Conservation (phyloP, 2,888 invertebrate genomes). For the Agriopis leucophaearia region DNA sequence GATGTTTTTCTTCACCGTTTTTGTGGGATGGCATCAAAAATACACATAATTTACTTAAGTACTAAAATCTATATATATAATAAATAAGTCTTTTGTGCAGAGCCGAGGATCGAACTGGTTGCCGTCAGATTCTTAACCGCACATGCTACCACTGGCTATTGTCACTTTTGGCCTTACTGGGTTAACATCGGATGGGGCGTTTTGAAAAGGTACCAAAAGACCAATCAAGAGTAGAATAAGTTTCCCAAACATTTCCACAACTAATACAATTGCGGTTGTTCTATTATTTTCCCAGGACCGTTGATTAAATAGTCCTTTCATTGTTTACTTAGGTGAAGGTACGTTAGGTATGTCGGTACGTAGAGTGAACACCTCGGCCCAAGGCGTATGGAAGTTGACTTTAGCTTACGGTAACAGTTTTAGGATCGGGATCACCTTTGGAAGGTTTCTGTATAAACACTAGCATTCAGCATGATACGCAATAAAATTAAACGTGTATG, state of each 20-base stretch:
- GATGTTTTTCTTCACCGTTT: too few relatives aligned
- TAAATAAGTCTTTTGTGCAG: too few relatives aligned
- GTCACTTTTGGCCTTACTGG: too few relatives aligned
- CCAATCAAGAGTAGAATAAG: constrained; percentile 6
- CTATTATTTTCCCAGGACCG: constrained; percentile 27
- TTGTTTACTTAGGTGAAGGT: constrained; percentile 28
- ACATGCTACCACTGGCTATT: too few relatives aligned
- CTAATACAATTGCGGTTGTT: constrained; percentile 12
- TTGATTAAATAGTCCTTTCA: constrained; percentile 32
- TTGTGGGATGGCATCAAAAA: too few relatives aligned
- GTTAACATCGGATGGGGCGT: background rate
- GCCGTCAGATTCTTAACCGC: too few relatives aligned
- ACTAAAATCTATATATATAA: too few relatives aligned
- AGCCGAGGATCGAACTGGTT: too few relatives aligned
- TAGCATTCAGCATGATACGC: constrained; percentile 1
- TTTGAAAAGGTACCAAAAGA: background rate
- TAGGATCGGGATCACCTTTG: constrained; percentile 12
- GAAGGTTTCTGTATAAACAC: constrained; percentile 14
- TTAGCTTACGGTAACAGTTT: constrained; percentile 18
- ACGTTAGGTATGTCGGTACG: background rate
- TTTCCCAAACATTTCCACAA: constrained; percentile 17
- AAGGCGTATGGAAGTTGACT: constrained; percentile 9
- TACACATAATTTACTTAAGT: too few relatives aligned
- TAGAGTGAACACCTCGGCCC: constrained; percentile 23
- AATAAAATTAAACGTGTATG: background rate